Base-by-base conservation (phyloP, 2,888 invertebrate genomes). In the Coelogynopora nodosa region DNA sequence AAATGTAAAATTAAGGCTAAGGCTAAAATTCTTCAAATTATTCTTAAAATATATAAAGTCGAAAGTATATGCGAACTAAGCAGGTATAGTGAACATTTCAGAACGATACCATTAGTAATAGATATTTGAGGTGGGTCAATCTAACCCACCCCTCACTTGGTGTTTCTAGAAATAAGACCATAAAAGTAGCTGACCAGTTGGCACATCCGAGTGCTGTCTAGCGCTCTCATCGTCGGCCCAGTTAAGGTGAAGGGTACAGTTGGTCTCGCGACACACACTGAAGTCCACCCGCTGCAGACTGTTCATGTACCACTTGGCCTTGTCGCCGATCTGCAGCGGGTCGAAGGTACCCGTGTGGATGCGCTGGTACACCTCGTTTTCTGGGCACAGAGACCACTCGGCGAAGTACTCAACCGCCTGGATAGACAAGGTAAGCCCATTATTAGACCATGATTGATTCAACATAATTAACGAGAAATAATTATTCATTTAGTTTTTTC, bases 361-460 rank as follows among this genome's bases (percentile, higher is more conserved):
- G 1, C 99, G 94, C 81, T 98, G 94, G 91, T 98, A 99, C 0
- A 98, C 98, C 87, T 98, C 97, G 93, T 99, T 99, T 90, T 95
- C 96, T 0, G 99, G 99, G 0, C 97, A 97, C 13, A 99, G 93
- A 0, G 96, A 96, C 97, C 98, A 99, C 92, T 99, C 99, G 0
- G 98, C 98, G 89, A 98, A 94, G 92, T 97, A 99, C 92, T 99
- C 99, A 0, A 99, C 98, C 0, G 99, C 98, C 94, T 95, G 92
- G 18, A 49, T 49, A n/a, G n/a, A n/a, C n/a, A n/a, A n/a, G n/a
- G n/a, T n/a, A n/a, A n/a, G 49, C 49, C 49, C 5, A 49, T 49
- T 13, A 18, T 49, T 49, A 18, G 18, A 49, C 5, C 18, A 49
- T 49, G 49, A 49, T 49, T 49, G 49, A 13, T 49, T 49, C 18